Conservation (phyloP, 2,888 invertebrate genomes). For the Crocallis elinguaria region DNA sequence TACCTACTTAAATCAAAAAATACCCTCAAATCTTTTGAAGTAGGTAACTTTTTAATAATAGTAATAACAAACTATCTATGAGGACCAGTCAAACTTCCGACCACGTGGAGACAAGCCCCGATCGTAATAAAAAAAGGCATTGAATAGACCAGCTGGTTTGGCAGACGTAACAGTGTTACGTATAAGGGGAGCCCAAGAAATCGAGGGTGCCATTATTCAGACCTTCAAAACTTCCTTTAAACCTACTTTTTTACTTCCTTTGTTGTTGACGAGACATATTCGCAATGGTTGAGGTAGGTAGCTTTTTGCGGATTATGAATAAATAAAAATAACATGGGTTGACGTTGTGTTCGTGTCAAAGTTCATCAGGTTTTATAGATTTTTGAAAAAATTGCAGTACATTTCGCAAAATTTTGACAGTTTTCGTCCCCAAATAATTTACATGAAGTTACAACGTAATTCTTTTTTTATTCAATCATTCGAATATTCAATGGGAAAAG, state of each 20-base stretch:
- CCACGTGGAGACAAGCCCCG: slow-evolving; percentile 68
- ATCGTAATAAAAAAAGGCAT: slow-evolving; percentile 48
- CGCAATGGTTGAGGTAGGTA: slow-evolving; percentile 57
- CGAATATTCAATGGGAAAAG: too few relatives aligned
- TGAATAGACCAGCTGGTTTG: slow-evolving; percentile 81
- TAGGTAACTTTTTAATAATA: slow-evolving; percentile 30
- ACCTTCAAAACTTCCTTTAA: slow-evolving; percentile 36
- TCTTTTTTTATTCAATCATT: neutral
- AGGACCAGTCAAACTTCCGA: slow-evolving; percentile 64
- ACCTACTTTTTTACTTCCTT: slow-evolving; percentile 51
- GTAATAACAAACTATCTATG: slow-evolving; percentile 36
- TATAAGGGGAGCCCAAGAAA: slow-evolving; percentile 66
- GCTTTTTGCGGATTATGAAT: slow-evolving; percentile 52
- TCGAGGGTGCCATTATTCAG: slow-evolving; percentile 67
- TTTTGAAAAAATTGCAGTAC: slow-evolving; percentile 29
- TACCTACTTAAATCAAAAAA: too few relatives aligned
- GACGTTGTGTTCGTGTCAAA: slow-evolving; percentile 67
- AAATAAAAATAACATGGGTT: slow-evolving; percentile 57
- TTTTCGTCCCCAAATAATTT: neutral
- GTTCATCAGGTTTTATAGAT: slow-evolving; percentile 62
- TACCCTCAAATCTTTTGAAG: neutral
- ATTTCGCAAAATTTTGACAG: slow-evolving; percentile 7
- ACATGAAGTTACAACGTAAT: neutral
- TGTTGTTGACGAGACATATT: slow-evolving; percentile 65
- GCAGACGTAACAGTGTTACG: slow-evolving; percentile 73